Evolutionary conservation across 2,113 vertebrate species (phyloP), one percentile per base, ranked within the genome.

Genomic region (Syrrhaptes paradoxus): DNA sequence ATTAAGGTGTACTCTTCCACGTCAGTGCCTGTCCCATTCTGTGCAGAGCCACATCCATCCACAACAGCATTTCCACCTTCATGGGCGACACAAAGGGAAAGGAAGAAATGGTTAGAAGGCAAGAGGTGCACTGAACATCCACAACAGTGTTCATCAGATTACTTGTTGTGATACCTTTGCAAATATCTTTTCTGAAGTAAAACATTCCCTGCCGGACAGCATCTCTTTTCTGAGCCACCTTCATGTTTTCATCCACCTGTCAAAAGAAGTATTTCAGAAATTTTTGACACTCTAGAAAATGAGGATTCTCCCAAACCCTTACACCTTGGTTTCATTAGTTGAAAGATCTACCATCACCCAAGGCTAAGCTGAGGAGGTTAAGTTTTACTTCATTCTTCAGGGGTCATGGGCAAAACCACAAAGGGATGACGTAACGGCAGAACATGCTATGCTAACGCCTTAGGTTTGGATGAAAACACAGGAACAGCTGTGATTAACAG

Each of bases 191-290:
- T 72, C 98, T 98, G 97, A 99, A 99, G 93, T 99, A 99, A 97
- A 99, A 99, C 98, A 98, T 98, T 62, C 98, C 99, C 93, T 98
- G 98, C 41, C 98, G 98, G 43, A 99, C 99, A 13, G 99, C 99
- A 75, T 99, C 99, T 93, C 99, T 98, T 90, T 98, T 99, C 98
- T 99, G 99, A 15, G 99, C 99, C 15, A 97, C 97, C 96, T 99
- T 99, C 99, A 99, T 99, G 96, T 99, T 99, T 96, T 99, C 99
- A 91, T 99, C 99, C 62, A 99, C 99, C 99, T 99, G 80, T 86
- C 32, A 82, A 90, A 93, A 85, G n/a, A 93, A 87, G 17, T 19
- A 62, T 70, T 74, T 76, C 28, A 77, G 66, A 90, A 29, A 91
- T 66, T 6, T 58, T 59, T 34, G 34, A 38, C 7, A 13, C 52